Conservation (phyloP, 2,888 invertebrate species). For the Scaptomyza reducta region DNA sequence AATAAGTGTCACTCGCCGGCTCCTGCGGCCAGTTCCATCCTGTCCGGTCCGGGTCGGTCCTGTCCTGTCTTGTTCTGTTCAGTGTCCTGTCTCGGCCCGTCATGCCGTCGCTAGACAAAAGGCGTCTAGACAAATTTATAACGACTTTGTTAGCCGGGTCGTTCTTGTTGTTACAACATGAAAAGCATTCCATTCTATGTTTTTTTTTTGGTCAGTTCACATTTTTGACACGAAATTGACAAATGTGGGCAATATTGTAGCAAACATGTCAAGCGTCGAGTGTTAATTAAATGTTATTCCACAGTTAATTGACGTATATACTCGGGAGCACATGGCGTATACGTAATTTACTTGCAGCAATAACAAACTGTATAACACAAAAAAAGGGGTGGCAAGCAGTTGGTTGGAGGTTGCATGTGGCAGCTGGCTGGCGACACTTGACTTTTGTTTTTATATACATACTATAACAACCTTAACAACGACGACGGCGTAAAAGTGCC, state of each 20-base stretch:
- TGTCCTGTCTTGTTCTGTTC: too few species aligned
- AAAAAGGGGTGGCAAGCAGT: neutral
- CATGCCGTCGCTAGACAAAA: conserved; percentile 64
- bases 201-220: conserved; percentile 44
- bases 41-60: too few species aligned
- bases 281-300: conserved; percentile 70
- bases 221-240: conserved; percentile 70
- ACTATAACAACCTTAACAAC: conserved; percentile 58
- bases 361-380: conserved; percentile 1
- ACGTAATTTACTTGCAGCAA: conserved; percentile 67
- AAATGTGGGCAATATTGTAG: conserved; percentile 56
- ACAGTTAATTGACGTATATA: conserved; percentile 55
- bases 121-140: conserved; percentile 75
- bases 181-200: conserved; percentile 40
- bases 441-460: conserved; percentile 61
- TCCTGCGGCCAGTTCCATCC: neutral
- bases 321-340: conserved; percentile 56
- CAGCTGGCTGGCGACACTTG: conserved; percentile 62
- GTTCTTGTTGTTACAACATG: conserved; percentile 29
- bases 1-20: conserved; percentile 60
- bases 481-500: conserved; percentile 71
- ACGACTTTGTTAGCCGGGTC: conserved; percentile 55
- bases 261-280: conserved; percentile 45
- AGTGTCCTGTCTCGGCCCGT: conserved; percentile 22
- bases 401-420: conserved; percentile 21